Evolutionary conservation across 1,140 invertebrate species (phyloP).

Genomic region (Drepana arcuata): DNA sequence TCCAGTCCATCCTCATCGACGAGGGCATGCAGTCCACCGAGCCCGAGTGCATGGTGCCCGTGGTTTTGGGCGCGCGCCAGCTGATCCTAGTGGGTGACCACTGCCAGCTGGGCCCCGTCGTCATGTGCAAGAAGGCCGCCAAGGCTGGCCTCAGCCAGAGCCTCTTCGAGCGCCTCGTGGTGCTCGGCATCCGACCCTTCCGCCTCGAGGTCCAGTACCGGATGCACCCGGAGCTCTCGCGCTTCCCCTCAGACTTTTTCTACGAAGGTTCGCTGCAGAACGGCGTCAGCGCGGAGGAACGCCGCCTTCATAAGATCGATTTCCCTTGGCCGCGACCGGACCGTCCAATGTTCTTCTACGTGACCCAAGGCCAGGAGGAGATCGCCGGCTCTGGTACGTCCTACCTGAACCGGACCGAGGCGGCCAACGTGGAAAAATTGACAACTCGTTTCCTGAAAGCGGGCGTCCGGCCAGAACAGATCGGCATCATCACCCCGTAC

Average conservation of each 20-base stretch:
- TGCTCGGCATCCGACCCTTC: slow-evolving; percentile 95
- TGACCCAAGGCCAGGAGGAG: slow-evolving; percentile 98
- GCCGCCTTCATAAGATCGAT: slow-evolving; percentile 91
- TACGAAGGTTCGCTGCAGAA: slow-evolving; percentile 99
- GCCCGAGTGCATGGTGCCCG: slow-evolving; percentile 98
- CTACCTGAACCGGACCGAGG: slow-evolving; percentile 98
- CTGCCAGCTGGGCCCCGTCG: slow-evolving; percentile 97
- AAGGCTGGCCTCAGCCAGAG: slow-evolving; percentile 97
- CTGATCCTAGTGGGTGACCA: slow-evolving; percentile 98
- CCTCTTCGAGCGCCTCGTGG: slow-evolving; percentile 96
- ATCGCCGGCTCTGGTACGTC: slow-evolving; percentile 98
- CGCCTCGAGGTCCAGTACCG: slow-evolving; percentile 98
- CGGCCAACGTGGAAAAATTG: slow-evolving; percentile 98
- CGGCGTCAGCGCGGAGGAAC: slow-evolving; percentile 96
- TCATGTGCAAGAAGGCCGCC: slow-evolving; percentile 99
- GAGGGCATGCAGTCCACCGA: slow-evolving; percentile 98
- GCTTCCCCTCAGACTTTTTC: slow-evolving; percentile 99
- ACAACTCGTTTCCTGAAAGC: slow-evolving; percentile 94
- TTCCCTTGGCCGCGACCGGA: slow-evolving; percentile 98
- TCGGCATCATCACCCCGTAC: slow-evolving; percentile 99
- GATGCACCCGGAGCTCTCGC: slow-evolving; percentile 97
- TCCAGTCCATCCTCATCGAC: slow-evolving; percentile 98
- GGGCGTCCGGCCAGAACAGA: slow-evolving; percentile 97
- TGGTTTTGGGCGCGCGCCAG: slow-evolving; percentile 96
- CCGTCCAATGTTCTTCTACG: slow-evolving; percentile 99